Evolutionary conservation across 1,140 invertebrate species (phyloP).

Genomic region (Trachymyrmex cornetzi): DNA sequence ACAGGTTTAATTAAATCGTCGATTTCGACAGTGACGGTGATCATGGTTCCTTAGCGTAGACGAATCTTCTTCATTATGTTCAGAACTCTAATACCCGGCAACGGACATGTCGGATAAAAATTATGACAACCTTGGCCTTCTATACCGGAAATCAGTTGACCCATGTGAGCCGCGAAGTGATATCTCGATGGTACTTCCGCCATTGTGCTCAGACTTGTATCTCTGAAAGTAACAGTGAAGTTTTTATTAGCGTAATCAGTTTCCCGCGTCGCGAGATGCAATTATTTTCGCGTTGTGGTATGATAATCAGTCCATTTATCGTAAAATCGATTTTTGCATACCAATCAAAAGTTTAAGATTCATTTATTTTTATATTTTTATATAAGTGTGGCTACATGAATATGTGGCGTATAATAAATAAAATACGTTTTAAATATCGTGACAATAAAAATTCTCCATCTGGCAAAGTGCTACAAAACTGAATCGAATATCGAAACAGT

Average conservation of each 20-base stretch:
- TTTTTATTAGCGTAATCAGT: not conserved
- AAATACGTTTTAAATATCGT: not conserved
- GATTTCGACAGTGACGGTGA: not conserved
- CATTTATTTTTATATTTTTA: no score
- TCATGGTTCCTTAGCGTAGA: constrained; percentile 83
- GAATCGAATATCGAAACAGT: constrained; percentile 79
- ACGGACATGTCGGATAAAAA: constrained; percentile 91
- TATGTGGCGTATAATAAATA: no score
- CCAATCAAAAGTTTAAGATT: not conserved
- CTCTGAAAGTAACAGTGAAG: constrained; percentile 83
- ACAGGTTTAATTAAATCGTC: constrained; percentile 69
- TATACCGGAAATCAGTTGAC: constrained; percentile 91
- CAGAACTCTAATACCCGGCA: constrained; percentile 89
- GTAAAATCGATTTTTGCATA: not conserved
- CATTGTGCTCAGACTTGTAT: constrained; percentile 88
- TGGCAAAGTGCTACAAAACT: constrained; percentile 9
- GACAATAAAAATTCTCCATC: not conserved
- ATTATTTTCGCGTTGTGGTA: not conserved
- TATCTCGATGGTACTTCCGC: constrained; percentile 91
- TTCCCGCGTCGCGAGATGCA: not conserved
- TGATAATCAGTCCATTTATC: not conserved
- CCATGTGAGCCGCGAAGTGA: constrained; percentile 94
- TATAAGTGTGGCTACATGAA: no score
- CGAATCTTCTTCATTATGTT: constrained; percentile 90
- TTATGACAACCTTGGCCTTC: constrained; percentile 91